A percentile compares a stretch with the other conserved stretches of the same genome.
phyloP scores from a whole-genome alignment of 2,888 invertebrate species.

The Lampropteryx suffumata region DNA sequence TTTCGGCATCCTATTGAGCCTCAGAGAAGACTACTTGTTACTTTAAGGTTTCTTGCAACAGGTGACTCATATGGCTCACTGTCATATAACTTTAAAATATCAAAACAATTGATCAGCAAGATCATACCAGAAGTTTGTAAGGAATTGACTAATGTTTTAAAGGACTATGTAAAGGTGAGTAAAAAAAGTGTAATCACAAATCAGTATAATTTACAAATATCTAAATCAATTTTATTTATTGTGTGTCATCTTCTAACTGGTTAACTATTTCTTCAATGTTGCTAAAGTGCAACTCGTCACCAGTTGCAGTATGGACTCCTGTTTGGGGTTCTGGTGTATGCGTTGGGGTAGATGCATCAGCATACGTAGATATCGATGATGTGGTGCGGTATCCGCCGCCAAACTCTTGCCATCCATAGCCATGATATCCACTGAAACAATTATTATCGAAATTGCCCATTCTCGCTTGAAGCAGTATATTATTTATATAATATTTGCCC shows the following conservation, averaged over 20 bases:
- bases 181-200: neutral
- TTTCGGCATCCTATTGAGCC: slow-evolving; percentile 29
- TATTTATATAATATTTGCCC: neutral
- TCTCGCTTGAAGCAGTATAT: no score
- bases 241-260: no score
- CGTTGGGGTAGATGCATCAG: neutral
- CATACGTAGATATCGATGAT: neutral
- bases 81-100: slow-evolving; percentile 36
- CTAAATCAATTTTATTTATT: neutral
- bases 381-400: neutral
- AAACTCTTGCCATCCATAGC: neutral
- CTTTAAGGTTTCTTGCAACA: slow-evolving; percentile 33
- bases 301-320: slow-evolving; percentile 2
- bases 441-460: no score
- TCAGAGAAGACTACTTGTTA: slow-evolving; percentile 32
- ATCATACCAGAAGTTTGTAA: slow-evolving; percentile 36
- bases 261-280: slow-evolving; percentile 5
- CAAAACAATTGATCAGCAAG: slow-evolving; percentile 33
- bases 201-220: neutral
- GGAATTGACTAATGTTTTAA: slow-evolving; percentile 31
- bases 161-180: slow-evolving; percentile 22
- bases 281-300: slow-evolving; percentile 1
- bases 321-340: neutral
- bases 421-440: no score
- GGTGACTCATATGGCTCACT: slow-evolving; percentile 34